Percentiles rank a stretch among this genome's conserved stretches.
Evolutionary conservation across 2,888 invertebrate genomes (phyloP).

Genomic region (Apamea monoglypha): DNA sequence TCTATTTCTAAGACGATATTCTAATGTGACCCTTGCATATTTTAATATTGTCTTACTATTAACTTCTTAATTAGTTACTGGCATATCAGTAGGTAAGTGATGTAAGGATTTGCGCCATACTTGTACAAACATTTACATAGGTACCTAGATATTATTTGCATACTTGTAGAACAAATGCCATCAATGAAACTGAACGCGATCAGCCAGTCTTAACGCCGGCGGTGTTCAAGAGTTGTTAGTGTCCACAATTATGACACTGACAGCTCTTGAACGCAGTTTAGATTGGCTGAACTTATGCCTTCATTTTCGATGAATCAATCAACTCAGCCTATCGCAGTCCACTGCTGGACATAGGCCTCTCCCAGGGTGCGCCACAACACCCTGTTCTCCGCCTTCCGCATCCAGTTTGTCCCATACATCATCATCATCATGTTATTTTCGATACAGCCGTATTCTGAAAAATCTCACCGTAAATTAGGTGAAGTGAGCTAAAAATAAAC

Average conservation of each 20-base stretch:
- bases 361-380: too few relatives aligned
- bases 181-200: background rate
- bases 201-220: too few relatives aligned
- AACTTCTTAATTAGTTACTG: conserved; percentile 42
- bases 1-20: conserved; percentile 45
- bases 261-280: background rate
- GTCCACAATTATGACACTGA: background rate
- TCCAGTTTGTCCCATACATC: too few relatives aligned
- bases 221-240: background rate
- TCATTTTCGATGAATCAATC: too few relatives aligned
- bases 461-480: too few relatives aligned
- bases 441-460: too few relatives aligned
- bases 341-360: too few relatives aligned
- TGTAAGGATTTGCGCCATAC: conserved; percentile 17
- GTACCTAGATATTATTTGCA: conserved; percentile 14
- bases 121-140: conserved; percentile 20
- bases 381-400: too few relatives aligned
- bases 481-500: too few relatives aligned
- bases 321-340: too few relatives aligned
- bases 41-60: conserved; percentile 35
- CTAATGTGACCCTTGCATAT: conserved; percentile 39
- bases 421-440: too few relatives aligned
- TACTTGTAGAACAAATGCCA: background rate
- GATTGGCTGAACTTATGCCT: background rate
- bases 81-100: conserved; percentile 20